These are phyloP conservation scores for Psix sp. DNA, from an alignment of 1,140 invertebrate genomes.

Conservation along the genomic window DNA sequence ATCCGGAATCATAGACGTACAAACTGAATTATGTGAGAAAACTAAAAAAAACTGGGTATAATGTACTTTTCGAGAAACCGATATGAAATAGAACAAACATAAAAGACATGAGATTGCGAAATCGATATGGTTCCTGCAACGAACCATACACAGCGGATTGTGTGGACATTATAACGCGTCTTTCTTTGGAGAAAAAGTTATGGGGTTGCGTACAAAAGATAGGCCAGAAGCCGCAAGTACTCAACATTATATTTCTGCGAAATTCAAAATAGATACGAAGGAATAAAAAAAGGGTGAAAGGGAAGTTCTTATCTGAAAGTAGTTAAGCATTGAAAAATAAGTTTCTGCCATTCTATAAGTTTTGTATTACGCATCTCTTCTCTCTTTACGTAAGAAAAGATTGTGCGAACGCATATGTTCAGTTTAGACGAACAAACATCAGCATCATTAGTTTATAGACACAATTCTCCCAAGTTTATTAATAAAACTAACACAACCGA, in stretches of 20 bases:
- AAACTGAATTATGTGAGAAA: no score
- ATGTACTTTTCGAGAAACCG: no score
- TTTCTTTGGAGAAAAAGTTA: constrained; percentile 50
- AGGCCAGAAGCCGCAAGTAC: constrained; percentile 45
- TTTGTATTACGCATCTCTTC: constrained; percentile 27
- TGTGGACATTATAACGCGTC: constrained; percentile 50
- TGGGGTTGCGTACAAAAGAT: constrained; percentile 52
- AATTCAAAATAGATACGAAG: constrained; percentile 53
- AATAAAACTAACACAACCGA: no score
- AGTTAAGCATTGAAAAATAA: constrained; percentile 56
- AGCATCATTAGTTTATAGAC: no score
- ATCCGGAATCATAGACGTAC: no score
- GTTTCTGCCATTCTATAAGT: constrained; percentile 32
- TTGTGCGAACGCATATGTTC: constrained; percentile 21
- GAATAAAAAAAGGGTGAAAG: constrained; percentile 43
- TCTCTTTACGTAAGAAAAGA: constrained; percentile 39
- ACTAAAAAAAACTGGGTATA: no score
- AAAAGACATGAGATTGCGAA: constrained; percentile 22
- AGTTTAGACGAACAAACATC: no score
- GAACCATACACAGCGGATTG: constrained; percentile 32
- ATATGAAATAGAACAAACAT: constrained; percentile 14
- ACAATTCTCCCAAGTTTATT: no score
- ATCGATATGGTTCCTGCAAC: constrained; percentile 30
- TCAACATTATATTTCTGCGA: constrained; percentile 49
- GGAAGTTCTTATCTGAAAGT: constrained; percentile 51